Conservation (phyloP, 1,140 invertebrate genomes). For the Leptoteleia sp. region DNA sequence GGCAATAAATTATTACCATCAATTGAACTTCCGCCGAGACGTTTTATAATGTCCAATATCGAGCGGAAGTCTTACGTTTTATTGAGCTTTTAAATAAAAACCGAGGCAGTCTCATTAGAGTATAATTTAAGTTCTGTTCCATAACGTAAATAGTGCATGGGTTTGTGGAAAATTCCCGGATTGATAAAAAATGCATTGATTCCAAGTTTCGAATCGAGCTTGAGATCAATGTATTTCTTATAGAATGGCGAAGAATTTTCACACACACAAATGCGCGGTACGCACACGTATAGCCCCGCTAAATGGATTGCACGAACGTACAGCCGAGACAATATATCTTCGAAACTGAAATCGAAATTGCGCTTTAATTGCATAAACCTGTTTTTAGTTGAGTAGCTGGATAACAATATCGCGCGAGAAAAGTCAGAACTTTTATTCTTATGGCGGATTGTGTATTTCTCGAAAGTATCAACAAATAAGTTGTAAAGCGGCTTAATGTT, state of each 20-base stretch:
- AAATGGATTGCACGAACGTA: slow-evolving; percentile 38
- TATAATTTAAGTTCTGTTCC: slow-evolving; percentile 38
- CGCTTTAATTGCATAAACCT: slow-evolving; percentile 43
- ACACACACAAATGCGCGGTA: slow-evolving; percentile 4
- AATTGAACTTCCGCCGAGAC: no score
- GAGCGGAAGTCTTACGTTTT: slow-evolving; percentile 16
- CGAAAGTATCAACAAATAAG: no score
- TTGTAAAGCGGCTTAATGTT: no score
- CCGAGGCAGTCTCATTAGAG: slow-evolving; percentile 34
- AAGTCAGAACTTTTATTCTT: background rate
- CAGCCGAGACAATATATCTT: slow-evolving; percentile 42
- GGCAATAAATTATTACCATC: slow-evolving; percentile 11
- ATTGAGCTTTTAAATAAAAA: slow-evolving; percentile 31
- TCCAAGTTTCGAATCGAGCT: slow-evolving; percentile 40
- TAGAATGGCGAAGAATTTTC: slow-evolving; percentile 31
- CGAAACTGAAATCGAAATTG: slow-evolving; percentile 39
- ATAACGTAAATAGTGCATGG: slow-evolving; percentile 45
- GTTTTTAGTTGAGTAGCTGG: slow-evolving; percentile 8
- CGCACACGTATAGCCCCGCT: slow-evolving; percentile 1
- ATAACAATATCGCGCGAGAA: slow-evolving; percentile 1
- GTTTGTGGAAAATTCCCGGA: slow-evolving; percentile 42
- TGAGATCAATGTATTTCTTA: slow-evolving; percentile 55
- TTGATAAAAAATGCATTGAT: slow-evolving; percentile 60
- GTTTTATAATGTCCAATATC: slow-evolving; percentile 25
- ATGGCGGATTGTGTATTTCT: no score